These are phyloP conservation scores for Naso thynnoides DNA, from an alignment of 2,797 vertebrate species.

Conservation along the genomic window DNA sequence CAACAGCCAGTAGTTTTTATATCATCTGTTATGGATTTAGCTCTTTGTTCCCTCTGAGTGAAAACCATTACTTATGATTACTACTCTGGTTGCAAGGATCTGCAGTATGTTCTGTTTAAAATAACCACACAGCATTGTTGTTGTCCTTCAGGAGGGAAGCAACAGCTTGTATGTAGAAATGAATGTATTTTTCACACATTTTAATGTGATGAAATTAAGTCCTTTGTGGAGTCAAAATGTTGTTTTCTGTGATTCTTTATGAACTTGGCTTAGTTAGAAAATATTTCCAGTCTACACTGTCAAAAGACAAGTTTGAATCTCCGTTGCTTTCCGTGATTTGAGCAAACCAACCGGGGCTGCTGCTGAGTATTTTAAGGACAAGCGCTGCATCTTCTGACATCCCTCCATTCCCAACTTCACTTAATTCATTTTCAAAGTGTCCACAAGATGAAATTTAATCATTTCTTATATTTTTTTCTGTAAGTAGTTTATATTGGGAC, in stretches of 20 bases:
- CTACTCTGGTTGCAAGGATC: neutral
- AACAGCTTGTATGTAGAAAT: neutral
- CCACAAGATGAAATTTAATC: neutral
- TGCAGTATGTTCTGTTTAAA: neutral
- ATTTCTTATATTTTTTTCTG: neutral
- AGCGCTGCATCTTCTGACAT: no score
- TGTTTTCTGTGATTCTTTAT: neutral
- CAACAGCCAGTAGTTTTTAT: no score
- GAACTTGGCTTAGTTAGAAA: neutral
- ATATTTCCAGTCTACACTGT: neutral
- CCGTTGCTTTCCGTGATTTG: no score
- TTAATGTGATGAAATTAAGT: neutral
- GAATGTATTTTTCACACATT: neutral
- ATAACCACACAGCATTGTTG: neutral
- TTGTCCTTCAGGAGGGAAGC: neutral
- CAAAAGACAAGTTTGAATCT: neutral
- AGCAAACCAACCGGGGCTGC: neutral
- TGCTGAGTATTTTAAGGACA: neutral
- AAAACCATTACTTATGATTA: neutral
- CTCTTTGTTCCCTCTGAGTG: no score
- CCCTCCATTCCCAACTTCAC: no score
- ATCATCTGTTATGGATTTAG: no score
- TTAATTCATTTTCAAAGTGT: no score
- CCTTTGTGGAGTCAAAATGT: neutral
- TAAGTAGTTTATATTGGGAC: neutral